These are phyloP conservation scores for Patiria pectinifera DNA, from an alignment of 53 echinoderm and acorn worm genomes.

Conservation along the genomic window DNA sequence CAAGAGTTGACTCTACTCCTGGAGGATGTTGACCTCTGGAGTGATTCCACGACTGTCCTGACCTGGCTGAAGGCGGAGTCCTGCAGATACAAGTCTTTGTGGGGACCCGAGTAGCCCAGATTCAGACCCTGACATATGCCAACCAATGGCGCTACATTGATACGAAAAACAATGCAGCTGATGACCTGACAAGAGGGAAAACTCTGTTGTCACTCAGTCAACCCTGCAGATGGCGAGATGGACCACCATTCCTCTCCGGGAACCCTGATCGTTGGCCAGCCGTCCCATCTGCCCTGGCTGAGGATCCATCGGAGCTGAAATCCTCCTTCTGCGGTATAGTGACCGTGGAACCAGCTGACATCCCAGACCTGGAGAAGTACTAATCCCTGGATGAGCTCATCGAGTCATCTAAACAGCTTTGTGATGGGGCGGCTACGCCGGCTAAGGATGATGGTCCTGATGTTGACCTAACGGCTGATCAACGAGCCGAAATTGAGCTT, in stretches of 20 bases:
- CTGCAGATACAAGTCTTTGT: constrained; percentile 25
- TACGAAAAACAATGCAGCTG: too few species aligned
- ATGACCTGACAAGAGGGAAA: not conserved
- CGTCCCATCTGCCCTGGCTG: constrained; percentile 1
- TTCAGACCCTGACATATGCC: constrained; percentile 9
- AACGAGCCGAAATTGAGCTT: too few species aligned
- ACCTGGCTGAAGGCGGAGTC: constrained; percentile 46
- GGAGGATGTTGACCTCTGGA: not conserved
- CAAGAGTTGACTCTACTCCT: not conserved
- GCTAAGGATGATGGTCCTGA: too few species aligned
- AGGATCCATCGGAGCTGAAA: not conserved
- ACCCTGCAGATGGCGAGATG: constrained; percentile 37
- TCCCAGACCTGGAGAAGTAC: constrained; percentile 4
- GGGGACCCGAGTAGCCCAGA: constrained; percentile 1
- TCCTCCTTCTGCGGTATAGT: constrained; percentile 34
- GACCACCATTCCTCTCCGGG: constrained; percentile 7
- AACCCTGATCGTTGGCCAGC: not conserved
- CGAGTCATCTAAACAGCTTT: not conserved
- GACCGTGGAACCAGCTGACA: constrained; percentile 5
- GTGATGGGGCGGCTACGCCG: constrained; percentile 4
- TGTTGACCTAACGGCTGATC: too few species aligned
- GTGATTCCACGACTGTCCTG: constrained; percentile 47
- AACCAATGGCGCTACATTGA: constrained; percentile 49
- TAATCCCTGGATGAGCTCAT: not conserved
- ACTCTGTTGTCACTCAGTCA: not conserved